Evolutionary conservation across 2,888 invertebrate genomes (phyloP), one percentile per base, ranked within the genome.

Genomic region (Ennomos fuscantarius): DNA sequence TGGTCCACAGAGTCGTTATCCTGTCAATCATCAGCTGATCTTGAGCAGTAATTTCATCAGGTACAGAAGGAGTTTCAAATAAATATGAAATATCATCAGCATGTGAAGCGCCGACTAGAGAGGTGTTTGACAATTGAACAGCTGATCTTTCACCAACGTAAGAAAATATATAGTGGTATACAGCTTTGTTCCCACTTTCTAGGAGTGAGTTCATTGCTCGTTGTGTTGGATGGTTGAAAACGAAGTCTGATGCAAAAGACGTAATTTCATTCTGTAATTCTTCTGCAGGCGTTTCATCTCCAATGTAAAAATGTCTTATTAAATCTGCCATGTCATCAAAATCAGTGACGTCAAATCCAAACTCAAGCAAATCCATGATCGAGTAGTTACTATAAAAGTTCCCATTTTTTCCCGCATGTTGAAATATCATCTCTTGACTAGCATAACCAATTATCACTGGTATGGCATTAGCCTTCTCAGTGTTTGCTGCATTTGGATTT

Each of bases 1-100:
- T 88, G 0, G 88, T 76, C 88, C 88, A 89, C 73, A 88, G 69
- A 0, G 76, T 76, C 0, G 86, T 86, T 61, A 89, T 76, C 9
- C 76, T 72, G 42, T 87, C 77, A 36, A 83, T 74, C 0, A 76
- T 55, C 1, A 80, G 52, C 65, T 79, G 66, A 66, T 89, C 88
- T 46, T 72, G 63, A 5, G 35, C 39, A 9, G 24, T 24, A 6
- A 24, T 24, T 24, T 24, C 24, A 24, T 24, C 6, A 24, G 24
- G 24, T 24, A 3, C 24, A 24, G 6, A 24, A 6, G 24, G 24
- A 6, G 24, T 68, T 31, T 77, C 76, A 55, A 85, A 87, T 40
- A 89, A 56, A 61, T 87, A 89, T 0, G 70, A 66, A 0, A 79
- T 24, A 2, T 89, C 88, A 56, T 87, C 87, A 2, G 63, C 69